phyloP scores from a whole-genome alignment of 2,113 vertebrate genomes.

The Microcebus jonahi region DNA sequence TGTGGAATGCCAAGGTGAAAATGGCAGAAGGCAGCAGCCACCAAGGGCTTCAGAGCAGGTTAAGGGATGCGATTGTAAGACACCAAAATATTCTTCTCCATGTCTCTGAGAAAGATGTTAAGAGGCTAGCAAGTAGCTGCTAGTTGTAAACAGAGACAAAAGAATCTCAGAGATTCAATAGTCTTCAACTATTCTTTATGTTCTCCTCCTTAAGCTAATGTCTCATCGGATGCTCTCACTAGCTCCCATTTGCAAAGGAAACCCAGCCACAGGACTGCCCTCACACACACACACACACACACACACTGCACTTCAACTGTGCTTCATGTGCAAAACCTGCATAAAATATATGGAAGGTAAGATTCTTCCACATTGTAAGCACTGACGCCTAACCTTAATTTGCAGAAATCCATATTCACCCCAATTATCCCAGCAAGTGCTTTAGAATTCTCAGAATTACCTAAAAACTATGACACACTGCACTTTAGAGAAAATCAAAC shows the following conservation, averaged over 20 bases:
- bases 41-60: neutral
- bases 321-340: neutral
- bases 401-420: neutral
- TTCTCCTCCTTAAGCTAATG: neutral
- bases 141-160: neutral
- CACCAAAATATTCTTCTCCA: neutral
- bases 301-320: no score
- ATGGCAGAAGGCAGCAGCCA: neutral
- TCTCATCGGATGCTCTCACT: neutral
- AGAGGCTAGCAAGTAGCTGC: neutral
- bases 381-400: neutral
- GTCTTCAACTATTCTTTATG: neutral
- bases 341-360: neutral
- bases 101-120: neutral
- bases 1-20: neutral
- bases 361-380: neutral
- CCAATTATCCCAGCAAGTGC: neutral
- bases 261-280: neutral
- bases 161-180: neutral
- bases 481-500: neutral
- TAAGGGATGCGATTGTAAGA: neutral
- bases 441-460: neutral
- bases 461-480: neutral
- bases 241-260: neutral
- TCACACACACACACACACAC: neutral